Percentiles rank a stretch among this genome's conserved stretches.
These are phyloP conservation scores for Megalonaias nervosa DNA, from an alignment of 1,140 invertebrate species.

Conservation along the genomic window DNA sequence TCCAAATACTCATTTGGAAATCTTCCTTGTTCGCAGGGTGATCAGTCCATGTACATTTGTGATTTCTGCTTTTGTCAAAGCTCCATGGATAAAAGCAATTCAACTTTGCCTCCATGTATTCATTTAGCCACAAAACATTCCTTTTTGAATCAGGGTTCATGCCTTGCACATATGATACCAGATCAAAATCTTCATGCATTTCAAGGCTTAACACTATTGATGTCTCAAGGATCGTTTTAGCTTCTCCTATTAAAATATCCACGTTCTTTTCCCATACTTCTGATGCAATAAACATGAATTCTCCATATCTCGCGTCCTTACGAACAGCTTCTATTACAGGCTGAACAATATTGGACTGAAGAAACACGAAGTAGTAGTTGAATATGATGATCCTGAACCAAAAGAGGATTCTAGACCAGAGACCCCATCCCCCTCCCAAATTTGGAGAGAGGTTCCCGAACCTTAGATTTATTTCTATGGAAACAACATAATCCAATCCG, in stretches of 20 bases:
- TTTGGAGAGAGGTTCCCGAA: too few relatives aligned
- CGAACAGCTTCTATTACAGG: constrained; percentile 10
- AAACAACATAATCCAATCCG: too few relatives aligned
- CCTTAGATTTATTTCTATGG: too few relatives aligned
- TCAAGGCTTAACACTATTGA: constrained; percentile 31
- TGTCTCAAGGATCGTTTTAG: constrained; percentile 4
- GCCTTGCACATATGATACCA: constrained; percentile 10
- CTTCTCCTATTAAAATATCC: constrained; percentile 14
- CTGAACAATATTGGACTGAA: constrained; percentile 31
- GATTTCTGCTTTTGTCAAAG: constrained; percentile 26
- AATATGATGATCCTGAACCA: too few relatives aligned
- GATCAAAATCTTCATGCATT: constrained; percentile 22
- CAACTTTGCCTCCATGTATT: constrained; percentile 28
- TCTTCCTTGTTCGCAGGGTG: too few relatives aligned
- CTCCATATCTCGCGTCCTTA: constrained; percentile 17
- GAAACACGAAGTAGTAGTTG: too few relatives aligned
- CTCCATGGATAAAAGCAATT: constrained; percentile 37
- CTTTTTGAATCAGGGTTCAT: not conserved
- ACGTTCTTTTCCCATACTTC: constrained; percentile 38
- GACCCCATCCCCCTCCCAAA: too few relatives aligned
- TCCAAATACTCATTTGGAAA: too few relatives aligned
- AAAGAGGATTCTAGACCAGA: too few relatives aligned
- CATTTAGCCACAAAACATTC: constrained; percentile 26
- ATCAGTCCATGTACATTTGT: too few relatives aligned
- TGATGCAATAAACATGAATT: constrained; percentile 42